Evolutionary conservation across 2,113 vertebrate species (phyloP).

Genomic region (Hyperoodon ampullatus): DNA sequence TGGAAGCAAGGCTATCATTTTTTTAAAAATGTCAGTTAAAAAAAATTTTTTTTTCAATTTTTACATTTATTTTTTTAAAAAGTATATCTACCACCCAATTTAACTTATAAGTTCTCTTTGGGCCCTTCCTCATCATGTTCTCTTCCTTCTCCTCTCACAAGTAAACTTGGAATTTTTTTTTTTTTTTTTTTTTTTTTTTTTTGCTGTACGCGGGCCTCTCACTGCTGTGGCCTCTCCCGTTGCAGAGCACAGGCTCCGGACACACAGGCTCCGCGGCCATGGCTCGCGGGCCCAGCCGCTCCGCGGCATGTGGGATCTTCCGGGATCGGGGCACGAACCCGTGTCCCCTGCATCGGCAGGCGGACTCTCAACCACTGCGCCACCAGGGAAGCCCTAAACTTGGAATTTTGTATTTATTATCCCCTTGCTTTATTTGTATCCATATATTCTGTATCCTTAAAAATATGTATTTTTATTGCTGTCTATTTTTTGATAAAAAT

Average conservation of each 20-base stretch:
- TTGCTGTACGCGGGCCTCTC: no score
- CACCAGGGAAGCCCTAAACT: no score
- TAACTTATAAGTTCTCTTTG: slow-evolving; percentile 42
- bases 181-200: no score
- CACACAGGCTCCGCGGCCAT: no score
- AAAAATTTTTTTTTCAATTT: background rate
- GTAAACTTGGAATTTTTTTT: slow-evolving; percentile 20
- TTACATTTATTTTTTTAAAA: background rate
- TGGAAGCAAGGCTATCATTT: background rate
- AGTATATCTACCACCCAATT: background rate
- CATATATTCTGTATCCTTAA: background rate
- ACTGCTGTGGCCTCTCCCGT: no score
- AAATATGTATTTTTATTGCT: background rate
- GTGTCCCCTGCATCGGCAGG: no score
- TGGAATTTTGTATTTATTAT: background rate
- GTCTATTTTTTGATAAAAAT: slow-evolving; percentile 33
- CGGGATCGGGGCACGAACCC: no score
- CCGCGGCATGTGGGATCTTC: no score
- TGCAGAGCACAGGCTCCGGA: no score
- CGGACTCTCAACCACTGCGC: no score
- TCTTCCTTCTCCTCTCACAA: background rate
- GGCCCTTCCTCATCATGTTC: background rate
- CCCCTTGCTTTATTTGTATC: background rate
- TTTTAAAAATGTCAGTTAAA: background rate
- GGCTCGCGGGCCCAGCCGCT: no score